Conservation (phyloP, 1,140 invertebrate species). For the Thereuonema tuberculata region DNA sequence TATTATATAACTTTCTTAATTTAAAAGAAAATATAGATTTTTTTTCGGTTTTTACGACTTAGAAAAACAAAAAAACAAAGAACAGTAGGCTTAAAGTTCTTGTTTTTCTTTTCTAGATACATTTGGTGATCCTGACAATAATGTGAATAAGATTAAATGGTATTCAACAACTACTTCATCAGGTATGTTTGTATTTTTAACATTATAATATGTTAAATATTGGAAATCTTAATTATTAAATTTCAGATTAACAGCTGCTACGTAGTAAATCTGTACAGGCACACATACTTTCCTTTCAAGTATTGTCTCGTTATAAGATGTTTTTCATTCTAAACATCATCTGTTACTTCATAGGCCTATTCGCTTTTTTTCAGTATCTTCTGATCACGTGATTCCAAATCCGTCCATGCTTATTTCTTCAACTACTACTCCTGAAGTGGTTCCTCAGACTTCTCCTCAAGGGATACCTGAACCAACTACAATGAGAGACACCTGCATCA, state of each 20-base stretch:
- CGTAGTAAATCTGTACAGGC: background rate
- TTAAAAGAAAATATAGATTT: background rate
- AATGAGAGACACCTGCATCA: background rate
- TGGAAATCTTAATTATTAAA: too few species aligned
- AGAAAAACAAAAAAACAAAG: too few species aligned
- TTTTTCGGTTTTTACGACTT: background rate
- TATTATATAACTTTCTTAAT: background rate
- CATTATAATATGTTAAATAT: too few species aligned
- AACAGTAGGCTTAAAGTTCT: too few species aligned
- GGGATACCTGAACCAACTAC: background rate
- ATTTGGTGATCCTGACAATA: background rate
- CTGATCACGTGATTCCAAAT: background rate
- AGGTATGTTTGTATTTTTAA: too few species aligned
- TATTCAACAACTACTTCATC: background rate
- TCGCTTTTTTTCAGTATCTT: background rate
- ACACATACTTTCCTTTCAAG: background rate
- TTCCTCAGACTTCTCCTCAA: background rate
- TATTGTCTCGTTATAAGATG: background rate
- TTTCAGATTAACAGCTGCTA: background rate
- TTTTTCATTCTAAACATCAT: too few species aligned
- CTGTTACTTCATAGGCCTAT: too few species aligned
- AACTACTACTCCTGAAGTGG: background rate
- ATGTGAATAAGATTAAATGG: conserved; percentile 6
- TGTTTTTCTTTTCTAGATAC: background rate
- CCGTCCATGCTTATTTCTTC: background rate